These are phyloP conservation scores for Charanyca ferruginea DNA, from an alignment of 2,888 invertebrate species.

Conservation along the genomic window DNA sequence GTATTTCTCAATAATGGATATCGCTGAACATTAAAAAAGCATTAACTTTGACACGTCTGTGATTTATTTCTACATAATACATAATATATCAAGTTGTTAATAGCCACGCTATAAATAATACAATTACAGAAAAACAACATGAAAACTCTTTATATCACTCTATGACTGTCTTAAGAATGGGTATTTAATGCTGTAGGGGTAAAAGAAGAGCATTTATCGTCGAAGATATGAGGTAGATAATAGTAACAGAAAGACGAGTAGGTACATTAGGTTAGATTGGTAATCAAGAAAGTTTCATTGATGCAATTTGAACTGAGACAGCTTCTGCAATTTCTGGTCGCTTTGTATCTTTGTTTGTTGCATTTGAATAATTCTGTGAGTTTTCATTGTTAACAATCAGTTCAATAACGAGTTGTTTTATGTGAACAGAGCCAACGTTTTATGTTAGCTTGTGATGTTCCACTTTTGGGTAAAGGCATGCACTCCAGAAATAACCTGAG, in stretches of 20 bases:
- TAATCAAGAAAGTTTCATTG: slow-evolving; percentile 35
- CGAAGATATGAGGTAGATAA: slow-evolving; percentile 4
- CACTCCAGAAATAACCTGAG: no score
- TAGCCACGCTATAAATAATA: slow-evolving; percentile 14
- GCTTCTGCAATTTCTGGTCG: slow-evolving; percentile 34
- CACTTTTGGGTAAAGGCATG: no score
- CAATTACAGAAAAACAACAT: slow-evolving; percentile 4
- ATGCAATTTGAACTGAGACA: slow-evolving; percentile 34
- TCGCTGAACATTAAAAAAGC: slow-evolving; percentile 2
- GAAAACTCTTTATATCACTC: slow-evolving; percentile 4
- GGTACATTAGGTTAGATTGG: slow-evolving; percentile 12
- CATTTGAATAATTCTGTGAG: slow-evolving; percentile 31
- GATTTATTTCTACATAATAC: slow-evolving; percentile 13
- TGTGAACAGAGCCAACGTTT: background rate
- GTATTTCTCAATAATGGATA: slow-evolving; percentile 14
- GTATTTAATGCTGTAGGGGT: slow-evolving; percentile 3
- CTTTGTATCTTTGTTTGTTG: slow-evolving; percentile 42
- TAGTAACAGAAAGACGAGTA: slow-evolving; percentile 1
- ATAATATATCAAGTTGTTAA: slow-evolving; percentile 9
- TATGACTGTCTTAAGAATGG: slow-evolving; percentile 6
- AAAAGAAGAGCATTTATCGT: slow-evolving; percentile 23
- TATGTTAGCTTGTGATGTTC: no score
- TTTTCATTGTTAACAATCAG: background rate
- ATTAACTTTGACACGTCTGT: slow-evolving; percentile 12
- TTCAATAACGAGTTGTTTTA: background rate